These are phyloP conservation scores for Acanthococcus lagerstroemiae DNA, from an alignment of 2,888 invertebrate genomes.

Conservation along the genomic window DNA sequence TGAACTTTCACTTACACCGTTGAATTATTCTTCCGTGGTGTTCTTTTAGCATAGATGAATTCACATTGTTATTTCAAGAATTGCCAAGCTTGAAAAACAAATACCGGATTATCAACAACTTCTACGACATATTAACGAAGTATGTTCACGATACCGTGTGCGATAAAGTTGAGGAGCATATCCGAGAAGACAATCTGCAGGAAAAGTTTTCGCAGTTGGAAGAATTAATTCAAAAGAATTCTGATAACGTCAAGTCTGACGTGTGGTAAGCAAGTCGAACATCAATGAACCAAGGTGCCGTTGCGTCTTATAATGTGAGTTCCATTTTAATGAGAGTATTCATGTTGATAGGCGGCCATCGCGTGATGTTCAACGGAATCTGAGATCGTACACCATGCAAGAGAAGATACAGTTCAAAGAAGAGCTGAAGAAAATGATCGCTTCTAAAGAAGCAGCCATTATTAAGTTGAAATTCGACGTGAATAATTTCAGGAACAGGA, in stretches of 20 bases:
- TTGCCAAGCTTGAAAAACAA: not conserved
- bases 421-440: not conserved
- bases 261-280: not conserved
- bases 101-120: not conserved
- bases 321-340: too few species aligned
- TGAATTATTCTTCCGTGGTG: not conserved
- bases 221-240: not conserved
- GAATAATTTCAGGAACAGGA: not conserved
- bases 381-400: slow-evolving; percentile 10
- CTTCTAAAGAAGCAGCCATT: slow-evolving; percentile 5
- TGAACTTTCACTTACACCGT: not conserved
- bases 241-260: not conserved
- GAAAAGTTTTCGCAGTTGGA: slow-evolving; percentile 5
- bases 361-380: not conserved
- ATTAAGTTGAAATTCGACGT: not conserved
- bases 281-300: too few species aligned
- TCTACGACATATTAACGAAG: not conserved
- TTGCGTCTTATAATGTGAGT: not conserved
- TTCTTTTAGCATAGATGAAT: not conserved
- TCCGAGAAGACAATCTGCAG: not conserved
- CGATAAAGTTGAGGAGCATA: slow-evolving; percentile 7
- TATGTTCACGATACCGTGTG: not conserved
- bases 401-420: slow-evolving; percentile 2
- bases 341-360: slow-evolving; percentile 19
- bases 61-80: not conserved